Evolutionary conservation across 2,888 invertebrate species (phyloP).

Genomic region (Pegoplata infirma): DNA sequence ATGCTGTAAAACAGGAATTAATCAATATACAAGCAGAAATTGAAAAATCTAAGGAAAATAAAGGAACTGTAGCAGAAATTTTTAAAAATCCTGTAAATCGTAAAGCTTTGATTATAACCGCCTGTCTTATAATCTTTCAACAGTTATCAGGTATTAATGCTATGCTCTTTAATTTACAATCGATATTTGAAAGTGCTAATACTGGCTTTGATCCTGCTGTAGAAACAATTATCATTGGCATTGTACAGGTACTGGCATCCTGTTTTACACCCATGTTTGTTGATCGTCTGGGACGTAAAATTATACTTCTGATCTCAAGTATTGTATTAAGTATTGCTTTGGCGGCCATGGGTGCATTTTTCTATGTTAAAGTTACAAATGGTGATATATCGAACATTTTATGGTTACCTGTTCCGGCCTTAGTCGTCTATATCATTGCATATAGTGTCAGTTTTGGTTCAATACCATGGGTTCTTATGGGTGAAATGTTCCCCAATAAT

Average conservation of each 20-base stretch:
- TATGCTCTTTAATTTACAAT: constrained; percentile 87
- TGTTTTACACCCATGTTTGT: constrained; percentile 85
- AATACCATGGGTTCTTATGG: constrained; percentile 89
- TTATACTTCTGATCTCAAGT: constrained; percentile 85
- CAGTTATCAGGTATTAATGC: constrained; percentile 91
- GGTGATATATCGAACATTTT: constrained; percentile 76
- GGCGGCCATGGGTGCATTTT: constrained; percentile 82
- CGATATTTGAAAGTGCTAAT: constrained; percentile 84
- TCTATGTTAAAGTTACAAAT: constrained; percentile 79
- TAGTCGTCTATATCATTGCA: constrained; percentile 85
- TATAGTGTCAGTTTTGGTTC: constrained; percentile 89
- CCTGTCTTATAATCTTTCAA: constrained; percentile 87
- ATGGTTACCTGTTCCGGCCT: constrained; percentile 85
- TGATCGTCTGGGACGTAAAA: constrained; percentile 86
- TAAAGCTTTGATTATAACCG: constrained; percentile 87
- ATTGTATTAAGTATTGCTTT: constrained; percentile 83
- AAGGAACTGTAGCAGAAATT: constrained; percentile 81
- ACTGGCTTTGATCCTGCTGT: constrained; percentile 81
- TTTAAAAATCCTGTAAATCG: constrained; percentile 84
- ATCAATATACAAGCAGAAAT: constrained; percentile 80
- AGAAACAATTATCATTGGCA: constrained; percentile 85
- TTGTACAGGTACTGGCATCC: constrained; percentile 86
- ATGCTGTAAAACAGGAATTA: constrained; percentile 83
- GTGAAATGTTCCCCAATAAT: constrained; percentile 88
- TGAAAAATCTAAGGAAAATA: constrained; percentile 76